Conservation (phyloP, 2,888 invertebrate species). For the Lepidochrysops patricia region DNA sequence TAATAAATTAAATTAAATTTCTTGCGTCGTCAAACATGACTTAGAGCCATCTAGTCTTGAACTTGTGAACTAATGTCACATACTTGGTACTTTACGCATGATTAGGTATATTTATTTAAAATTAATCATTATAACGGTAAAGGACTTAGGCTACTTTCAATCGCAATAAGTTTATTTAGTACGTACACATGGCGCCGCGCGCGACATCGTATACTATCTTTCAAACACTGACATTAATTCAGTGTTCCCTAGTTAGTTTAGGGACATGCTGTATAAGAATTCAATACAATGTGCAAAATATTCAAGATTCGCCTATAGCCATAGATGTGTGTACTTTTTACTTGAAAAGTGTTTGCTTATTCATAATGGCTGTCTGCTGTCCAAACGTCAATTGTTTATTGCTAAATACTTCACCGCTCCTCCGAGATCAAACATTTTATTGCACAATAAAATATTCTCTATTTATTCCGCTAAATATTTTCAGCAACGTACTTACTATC, state of each 20-base stretch:
- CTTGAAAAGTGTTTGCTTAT: constrained; percentile 17
- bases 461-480: neutral
- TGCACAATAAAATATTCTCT: neutral
- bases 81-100: too few species aligned
- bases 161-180: too few species aligned
- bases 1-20: neutral
- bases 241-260: neutral
- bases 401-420: neutral
- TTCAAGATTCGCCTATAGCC: constrained; percentile 21
- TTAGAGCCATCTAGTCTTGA: too few species aligned
- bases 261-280: neutral
- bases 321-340: constrained; percentile 28
- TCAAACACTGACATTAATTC: too few species aligned
- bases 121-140: too few species aligned
- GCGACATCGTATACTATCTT: too few species aligned
- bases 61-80: too few species aligned
- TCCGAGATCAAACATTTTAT: neutral
- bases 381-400: neutral
- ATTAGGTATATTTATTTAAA: too few species aligned
- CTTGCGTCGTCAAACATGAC: neutral
- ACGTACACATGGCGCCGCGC: too few species aligned
- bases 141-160: too few species aligned
- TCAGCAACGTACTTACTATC: neutral
- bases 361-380: constrained; percentile 7
- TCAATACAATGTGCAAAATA: neutral